Conservation (phyloP, 1,140 invertebrate genomes). For the Micrasema longulum region DNA sequence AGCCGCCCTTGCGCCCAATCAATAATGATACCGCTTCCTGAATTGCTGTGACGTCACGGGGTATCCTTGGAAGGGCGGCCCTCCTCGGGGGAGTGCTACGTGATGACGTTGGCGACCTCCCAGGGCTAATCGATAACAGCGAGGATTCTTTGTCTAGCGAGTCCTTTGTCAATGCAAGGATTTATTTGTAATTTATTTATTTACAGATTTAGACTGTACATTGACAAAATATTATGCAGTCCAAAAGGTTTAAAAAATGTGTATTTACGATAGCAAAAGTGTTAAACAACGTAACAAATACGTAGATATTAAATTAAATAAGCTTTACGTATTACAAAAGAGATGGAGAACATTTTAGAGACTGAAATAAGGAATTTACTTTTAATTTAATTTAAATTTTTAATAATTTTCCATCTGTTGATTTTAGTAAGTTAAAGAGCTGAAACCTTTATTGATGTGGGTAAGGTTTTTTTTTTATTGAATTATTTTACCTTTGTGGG, state of each 20-base stretch:
- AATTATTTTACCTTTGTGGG: too few species aligned
- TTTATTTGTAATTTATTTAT: not conserved
- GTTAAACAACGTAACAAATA: too few species aligned
- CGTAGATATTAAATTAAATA: too few species aligned
- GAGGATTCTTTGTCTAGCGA: slow-evolving; percentile 16
- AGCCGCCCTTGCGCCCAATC: not conserved
- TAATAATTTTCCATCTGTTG: too few species aligned
- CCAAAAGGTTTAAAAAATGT: not conserved
- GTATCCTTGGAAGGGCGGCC: slow-evolving; percentile 17
- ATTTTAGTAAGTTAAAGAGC: too few species aligned
- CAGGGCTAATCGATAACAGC: not conserved
- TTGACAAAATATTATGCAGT: not conserved
- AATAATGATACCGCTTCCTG: not conserved
- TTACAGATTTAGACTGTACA: not conserved
- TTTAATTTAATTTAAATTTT: too few species aligned
- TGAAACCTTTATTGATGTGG: too few species aligned
- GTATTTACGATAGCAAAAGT: too few species aligned
- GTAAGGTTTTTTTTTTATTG: too few species aligned
- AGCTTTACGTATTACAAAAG: too few species aligned
- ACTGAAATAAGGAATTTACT: too few species aligned
- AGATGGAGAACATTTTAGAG: too few species aligned
- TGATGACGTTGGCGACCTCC: slow-evolving; percentile 20
- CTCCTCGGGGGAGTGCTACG: not conserved
- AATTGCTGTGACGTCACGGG: slow-evolving; percentile 14
- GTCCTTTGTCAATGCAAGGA: slow-evolving; percentile 22